phyloP scores from a whole-genome alignment of 2,113 vertebrate species.

The Vanacampus margaritifer region DNA sequence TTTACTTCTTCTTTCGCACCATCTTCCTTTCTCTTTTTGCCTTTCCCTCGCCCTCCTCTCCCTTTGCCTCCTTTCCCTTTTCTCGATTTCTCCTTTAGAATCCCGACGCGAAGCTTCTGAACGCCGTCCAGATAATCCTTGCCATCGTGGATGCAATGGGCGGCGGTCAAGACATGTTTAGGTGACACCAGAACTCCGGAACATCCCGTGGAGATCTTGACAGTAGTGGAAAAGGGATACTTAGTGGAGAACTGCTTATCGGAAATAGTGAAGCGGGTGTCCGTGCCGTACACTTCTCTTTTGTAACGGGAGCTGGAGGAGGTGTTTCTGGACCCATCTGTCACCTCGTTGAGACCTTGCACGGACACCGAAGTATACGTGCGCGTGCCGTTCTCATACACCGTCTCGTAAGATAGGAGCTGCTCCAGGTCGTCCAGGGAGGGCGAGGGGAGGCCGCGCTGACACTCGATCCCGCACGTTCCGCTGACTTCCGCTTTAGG shows the following conservation, averaged over 20 bases:
- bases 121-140: conserved; percentile 85
- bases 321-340: conserved; percentile 28
- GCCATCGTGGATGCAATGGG: conserved; percentile 91
- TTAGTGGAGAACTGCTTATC: conserved; percentile 86
- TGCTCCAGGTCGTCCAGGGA: conserved; percentile 81
- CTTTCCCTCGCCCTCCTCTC: conserved; percentile 56
- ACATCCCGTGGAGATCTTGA: conserved; percentile 94
- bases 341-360: conserved; percentile 62
- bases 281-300: conserved; percentile 88
- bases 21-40: conserved; percentile 63
- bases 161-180: conserved; percentile 88
- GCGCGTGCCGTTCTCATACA: conserved; percentile 90
- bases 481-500: conserved; percentile 65
- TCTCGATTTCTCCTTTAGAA: conserved; percentile 82
- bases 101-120: conserved; percentile 84
- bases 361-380: conserved; percentile 83
- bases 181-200: conserved; percentile 90
- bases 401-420: conserved; percentile 86
- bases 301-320: conserved; percentile 62
- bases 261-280: conserved; percentile 91
- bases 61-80: conserved; percentile 67
- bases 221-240: conserved; percentile 88
- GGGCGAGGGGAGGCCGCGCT: conserved; percentile 75
- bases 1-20: conserved; percentile 50
- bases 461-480: conserved; percentile 90